These are phyloP conservation scores for Ditylenchus weischeri DNA, from an alignment of 2,888 invertebrate species.

Conservation along the genomic window DNA sequence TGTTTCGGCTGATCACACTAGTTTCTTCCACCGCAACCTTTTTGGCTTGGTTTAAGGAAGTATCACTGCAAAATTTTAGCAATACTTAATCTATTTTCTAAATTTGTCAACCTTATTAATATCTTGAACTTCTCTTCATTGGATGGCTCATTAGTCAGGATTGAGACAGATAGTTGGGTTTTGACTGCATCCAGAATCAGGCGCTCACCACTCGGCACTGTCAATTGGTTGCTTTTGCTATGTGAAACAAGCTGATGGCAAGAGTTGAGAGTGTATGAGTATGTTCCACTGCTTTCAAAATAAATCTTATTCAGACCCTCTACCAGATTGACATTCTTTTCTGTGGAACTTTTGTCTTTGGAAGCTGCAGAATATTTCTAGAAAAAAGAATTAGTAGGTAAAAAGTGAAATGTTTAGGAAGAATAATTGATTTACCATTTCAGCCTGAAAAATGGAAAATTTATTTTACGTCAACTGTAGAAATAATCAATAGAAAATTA, in stretches of 20 bases:
- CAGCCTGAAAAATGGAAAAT: too few relatives aligned
- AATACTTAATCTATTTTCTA: not conserved
- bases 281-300: slow-evolving; percentile 14
- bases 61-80: not conserved
- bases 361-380: slow-evolving; percentile 18
- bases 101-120: too few relatives aligned
- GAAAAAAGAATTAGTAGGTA: slow-evolving; percentile 3
- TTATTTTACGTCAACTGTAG: too few relatives aligned
- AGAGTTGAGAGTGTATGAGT: slow-evolving; percentile 16
- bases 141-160: slow-evolving; percentile 2
- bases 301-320: slow-evolving; percentile 5
- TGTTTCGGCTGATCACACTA: not conserved
- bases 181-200: slow-evolving; percentile 2
- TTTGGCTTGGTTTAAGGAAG: not conserved
- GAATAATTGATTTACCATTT: too few relatives aligned
- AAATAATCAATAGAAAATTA: too few relatives aligned
- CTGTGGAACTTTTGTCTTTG: not conserved
- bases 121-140: slow-evolving; percentile 6
- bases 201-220: slow-evolving; percentile 14
- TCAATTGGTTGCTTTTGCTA: slow-evolving; percentile 6
- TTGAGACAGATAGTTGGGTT: slow-evolving; percentile 10
- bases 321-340: slow-evolving; percentile 1
- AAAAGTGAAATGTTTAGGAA: not conserved
- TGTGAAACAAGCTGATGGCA: slow-evolving; percentile 16
- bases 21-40: slow-evolving; percentile 2